Conservation (phyloP, 2,113 vertebrate genomes). For the Eretmochelys imbricata region DNA sequence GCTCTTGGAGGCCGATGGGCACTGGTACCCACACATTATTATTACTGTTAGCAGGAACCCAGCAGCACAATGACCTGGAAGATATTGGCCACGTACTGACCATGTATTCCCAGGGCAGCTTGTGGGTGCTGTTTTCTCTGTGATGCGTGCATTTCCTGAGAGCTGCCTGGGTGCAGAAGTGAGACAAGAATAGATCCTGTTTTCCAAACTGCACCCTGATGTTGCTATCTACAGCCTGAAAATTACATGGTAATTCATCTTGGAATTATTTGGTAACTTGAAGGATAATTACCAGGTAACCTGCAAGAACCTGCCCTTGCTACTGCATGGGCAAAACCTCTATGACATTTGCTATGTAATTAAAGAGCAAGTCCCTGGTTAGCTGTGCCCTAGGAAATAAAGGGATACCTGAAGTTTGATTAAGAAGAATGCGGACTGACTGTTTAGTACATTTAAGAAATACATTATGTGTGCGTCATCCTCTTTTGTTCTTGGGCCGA, state of each 20-base stretch:
- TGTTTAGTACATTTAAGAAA: not conserved
- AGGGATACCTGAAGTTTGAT: constrained; percentile 60
- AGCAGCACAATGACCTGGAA: not conserved
- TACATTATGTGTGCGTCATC: constrained; percentile 15
- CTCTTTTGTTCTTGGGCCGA: constrained; percentile 12
- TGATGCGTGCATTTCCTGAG: not conserved
- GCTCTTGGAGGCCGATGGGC: constrained; percentile 3
- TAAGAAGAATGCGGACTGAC: constrained; percentile 26
- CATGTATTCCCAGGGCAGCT: not conserved
- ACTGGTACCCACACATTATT: not conserved
- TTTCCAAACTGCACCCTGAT: not conserved
- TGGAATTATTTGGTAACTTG: constrained; percentile 62
- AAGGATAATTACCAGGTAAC: constrained; percentile 62
- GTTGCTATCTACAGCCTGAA: constrained; percentile 33
- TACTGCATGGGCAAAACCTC: not conserved
- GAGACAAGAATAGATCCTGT: not conserved
- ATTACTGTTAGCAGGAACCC: not conserved
- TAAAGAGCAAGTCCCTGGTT: constrained; percentile 31
- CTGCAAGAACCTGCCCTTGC: constrained; percentile 44
- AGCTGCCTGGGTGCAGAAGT: not conserved
- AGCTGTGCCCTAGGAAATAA: constrained; percentile 28
- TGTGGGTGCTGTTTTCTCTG: not conserved
- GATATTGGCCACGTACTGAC: fast-evolving
- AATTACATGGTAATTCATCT: constrained; percentile 44
- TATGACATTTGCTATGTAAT: constrained; percentile 35